Evolutionary conservation across 2,797 vertebrate species (phyloP).

Genomic region (Danio jaintianensis): DNA sequence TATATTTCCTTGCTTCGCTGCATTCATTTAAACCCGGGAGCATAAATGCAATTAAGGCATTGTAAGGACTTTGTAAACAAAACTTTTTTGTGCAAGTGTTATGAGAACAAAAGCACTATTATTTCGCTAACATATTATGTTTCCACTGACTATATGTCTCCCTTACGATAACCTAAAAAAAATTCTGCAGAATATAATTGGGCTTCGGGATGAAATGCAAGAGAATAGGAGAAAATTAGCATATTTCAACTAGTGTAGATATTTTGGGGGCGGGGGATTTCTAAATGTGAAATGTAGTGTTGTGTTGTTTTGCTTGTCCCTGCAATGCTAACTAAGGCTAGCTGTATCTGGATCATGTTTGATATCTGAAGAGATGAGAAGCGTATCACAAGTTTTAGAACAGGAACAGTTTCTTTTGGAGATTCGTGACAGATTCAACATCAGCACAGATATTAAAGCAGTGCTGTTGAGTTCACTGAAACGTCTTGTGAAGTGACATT

Average conservation of each 20-base stretch:
- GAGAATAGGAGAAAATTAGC: background rate
- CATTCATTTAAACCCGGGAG: conserved; percentile 54
- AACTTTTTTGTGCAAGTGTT: conserved; percentile 15
- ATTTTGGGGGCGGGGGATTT: background rate
- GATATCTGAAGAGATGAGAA: conserved; percentile 34
- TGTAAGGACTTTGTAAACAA: conserved; percentile 30
- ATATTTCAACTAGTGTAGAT: conserved; percentile 4
- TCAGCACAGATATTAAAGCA: conserved; percentile 11
- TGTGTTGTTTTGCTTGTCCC: background rate
- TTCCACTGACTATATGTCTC: background rate
- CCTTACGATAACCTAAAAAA: background rate
- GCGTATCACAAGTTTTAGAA: conserved; percentile 10
- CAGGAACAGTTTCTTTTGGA: conserved; percentile 14
- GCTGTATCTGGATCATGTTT: background rate
- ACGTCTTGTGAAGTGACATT: background rate
- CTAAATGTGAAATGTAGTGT: background rate
- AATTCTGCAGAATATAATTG: conserved; percentile 18
- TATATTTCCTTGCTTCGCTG: conserved; percentile 36
- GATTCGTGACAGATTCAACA: background rate
- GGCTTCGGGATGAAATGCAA: conserved; percentile 12
- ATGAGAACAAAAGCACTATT: conserved; percentile 4
- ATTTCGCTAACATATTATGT: too few species aligned
- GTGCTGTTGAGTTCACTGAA: conserved; percentile 12
- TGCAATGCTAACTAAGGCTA: conserved; percentile 7
- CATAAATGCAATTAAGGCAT: conserved; percentile 42